Conservation (phyloP, 2,888 invertebrate species). For the Trilocha varians region DNA sequence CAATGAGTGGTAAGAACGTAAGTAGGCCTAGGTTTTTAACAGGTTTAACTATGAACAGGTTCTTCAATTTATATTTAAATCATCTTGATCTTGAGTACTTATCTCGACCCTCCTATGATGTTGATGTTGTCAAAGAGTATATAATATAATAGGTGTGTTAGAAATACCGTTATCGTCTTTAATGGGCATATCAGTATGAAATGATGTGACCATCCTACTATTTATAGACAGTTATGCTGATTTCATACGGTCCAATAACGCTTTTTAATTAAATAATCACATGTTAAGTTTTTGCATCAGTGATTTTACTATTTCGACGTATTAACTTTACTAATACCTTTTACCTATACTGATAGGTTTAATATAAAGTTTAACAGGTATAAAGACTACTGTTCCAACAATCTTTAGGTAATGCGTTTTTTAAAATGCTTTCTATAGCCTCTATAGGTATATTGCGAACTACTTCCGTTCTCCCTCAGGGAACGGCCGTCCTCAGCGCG, state of each 20-base stretch:
- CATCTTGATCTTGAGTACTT: constrained; percentile 9
- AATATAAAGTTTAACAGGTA: too few species aligned
- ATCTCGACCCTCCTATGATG: neutral
- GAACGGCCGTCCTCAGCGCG: too few species aligned
- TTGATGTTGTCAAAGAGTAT: neutral
- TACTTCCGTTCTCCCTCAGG: too few species aligned
- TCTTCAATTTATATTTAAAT: constrained; percentile 18
- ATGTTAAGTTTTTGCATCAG: neutral
- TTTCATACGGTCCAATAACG: constrained; percentile 13
- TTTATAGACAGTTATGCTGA: constrained; percentile 15
- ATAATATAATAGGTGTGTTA: constrained; percentile 3
- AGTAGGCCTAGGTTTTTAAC: too few species aligned
- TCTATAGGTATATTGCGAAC: too few species aligned
- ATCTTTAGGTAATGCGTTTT: too few species aligned
- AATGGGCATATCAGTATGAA: constrained; percentile 11
- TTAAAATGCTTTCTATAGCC: too few species aligned
- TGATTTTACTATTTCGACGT: neutral
- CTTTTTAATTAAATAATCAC: constrained; percentile 5
- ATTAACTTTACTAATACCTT: too few species aligned
- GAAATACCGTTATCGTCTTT: constrained; percentile 18
- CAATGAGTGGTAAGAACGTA: too few species aligned
- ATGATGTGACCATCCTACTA: constrained; percentile 15
- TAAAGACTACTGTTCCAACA: too few species aligned
- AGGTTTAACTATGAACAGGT: constrained; percentile 23
- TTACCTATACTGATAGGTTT: too few species aligned